phyloP scores from a whole-genome alignment of 2,113 vertebrate genomes.

The Limanda limanda region DNA sequence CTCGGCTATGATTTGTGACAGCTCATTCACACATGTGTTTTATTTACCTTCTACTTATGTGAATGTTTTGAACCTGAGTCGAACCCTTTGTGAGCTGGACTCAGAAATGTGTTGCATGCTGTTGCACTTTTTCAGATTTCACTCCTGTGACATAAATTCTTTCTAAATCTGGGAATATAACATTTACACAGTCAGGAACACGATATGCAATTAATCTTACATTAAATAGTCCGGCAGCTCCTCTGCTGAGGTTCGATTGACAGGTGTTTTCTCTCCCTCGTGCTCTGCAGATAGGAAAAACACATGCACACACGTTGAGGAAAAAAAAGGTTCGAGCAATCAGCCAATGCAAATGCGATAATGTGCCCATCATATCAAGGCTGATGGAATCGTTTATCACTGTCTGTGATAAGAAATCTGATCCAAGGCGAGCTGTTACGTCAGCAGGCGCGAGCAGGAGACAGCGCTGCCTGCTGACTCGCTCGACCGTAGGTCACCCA shows the following conservation, averaged over 20 bases:
- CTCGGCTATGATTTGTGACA: slow-evolving; percentile 43
- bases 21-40: slow-evolving; percentile 48
- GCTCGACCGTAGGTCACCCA: slow-evolving; percentile 75
- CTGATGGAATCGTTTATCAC: slow-evolving; percentile 62
- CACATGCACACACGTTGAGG: slow-evolving; percentile 29
- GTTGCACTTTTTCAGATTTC: background rate
- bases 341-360: slow-evolving; percentile 67
- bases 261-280: slow-evolving; percentile 69
- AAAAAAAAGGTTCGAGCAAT: slow-evolving; percentile 49
- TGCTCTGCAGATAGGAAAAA: slow-evolving; percentile 68
- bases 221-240: slow-evolving; percentile 85
- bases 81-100: slow-evolving; percentile 8
- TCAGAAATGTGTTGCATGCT: slow-evolving; percentile 13
- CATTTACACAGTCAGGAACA: background rate
- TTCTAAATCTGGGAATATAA: slow-evolving; percentile 1
- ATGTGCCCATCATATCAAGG: slow-evolving; percentile 50
- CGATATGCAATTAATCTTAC: slow-evolving; percentile 78
- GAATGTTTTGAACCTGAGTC: slow-evolving; percentile 42
- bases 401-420: slow-evolving; percentile 61
- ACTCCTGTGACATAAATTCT: background rate
- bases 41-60: slow-evolving; percentile 36
- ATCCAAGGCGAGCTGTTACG: slow-evolving; percentile 58
- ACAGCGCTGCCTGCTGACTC: slow-evolving; percentile 64
- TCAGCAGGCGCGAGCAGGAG: slow-evolving; percentile 56
- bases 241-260: slow-evolving; percentile 61